These are phyloP conservation scores for Brachyopa scutellaris DNA, from an alignment of 2,888 invertebrate genomes.

Conservation along the genomic window DNA sequence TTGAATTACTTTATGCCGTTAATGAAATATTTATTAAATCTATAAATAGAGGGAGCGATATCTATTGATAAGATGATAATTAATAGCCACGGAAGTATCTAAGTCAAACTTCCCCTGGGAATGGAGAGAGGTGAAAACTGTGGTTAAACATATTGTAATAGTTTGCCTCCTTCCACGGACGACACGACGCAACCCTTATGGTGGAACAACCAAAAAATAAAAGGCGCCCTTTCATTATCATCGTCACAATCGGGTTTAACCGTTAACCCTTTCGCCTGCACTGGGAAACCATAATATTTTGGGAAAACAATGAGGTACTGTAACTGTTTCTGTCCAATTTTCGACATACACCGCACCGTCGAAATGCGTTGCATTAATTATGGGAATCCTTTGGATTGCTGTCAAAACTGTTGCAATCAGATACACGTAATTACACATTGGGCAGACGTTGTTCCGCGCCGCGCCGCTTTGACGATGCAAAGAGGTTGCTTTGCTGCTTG, in stretches of 20 bases:
- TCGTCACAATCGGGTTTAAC: slow-evolving; percentile 57
- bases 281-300: slow-evolving; percentile 63
- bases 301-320: slow-evolving; percentile 59
- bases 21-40: slow-evolving; percentile 45
- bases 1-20: slow-evolving; percentile 14
- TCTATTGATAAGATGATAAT: slow-evolving; percentile 58
- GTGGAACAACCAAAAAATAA: too few species aligned
- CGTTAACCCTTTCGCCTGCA: slow-evolving; percentile 61
- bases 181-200: slow-evolving; percentile 28
- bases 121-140: slow-evolving; percentile 58
- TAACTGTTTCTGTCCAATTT: slow-evolving; percentile 12
- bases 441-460: slow-evolving; percentile 41
- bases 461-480: neutral
- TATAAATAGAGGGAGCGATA: slow-evolving; percentile 8
- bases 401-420: slow-evolving; percentile 75
- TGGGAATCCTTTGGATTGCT: slow-evolving; percentile 68
- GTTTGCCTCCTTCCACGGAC: neutral
- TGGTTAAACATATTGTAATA: slow-evolving; percentile 60
- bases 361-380: slow-evolving; percentile 68
- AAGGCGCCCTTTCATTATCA: slow-evolving; percentile 50
- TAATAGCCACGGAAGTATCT: slow-evolving; percentile 58
- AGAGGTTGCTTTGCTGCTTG: slow-evolving; percentile 31
- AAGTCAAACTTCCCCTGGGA: slow-evolving; percentile 61
- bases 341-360: neutral
- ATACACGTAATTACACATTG: slow-evolving; percentile 74